Percentiles rank a stretch among this genome's conserved stretches.
These are phyloP conservation scores for Listronotus oregonensis DNA, from an alignment of 1,140 invertebrate genomes.

Conservation along the genomic window DNA sequence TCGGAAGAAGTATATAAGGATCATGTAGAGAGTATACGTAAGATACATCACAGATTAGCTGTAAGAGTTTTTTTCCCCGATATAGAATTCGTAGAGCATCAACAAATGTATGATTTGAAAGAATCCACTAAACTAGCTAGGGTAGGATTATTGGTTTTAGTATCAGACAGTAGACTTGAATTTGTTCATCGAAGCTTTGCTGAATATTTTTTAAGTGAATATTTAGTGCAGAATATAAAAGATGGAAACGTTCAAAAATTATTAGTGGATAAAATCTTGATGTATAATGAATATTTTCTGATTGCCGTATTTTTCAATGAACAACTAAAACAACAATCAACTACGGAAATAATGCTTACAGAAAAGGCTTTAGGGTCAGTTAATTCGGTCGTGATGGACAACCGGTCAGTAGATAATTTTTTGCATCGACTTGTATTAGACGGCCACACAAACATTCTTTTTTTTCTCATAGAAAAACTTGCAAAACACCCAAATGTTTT, in stretches of 20 bases:
- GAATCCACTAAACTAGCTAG: background rate
- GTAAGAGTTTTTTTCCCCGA: too few species aligned
- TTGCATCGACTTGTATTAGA: background rate
- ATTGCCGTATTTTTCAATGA: background rate
- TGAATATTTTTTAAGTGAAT: conserved; percentile 4
- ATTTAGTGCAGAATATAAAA: background rate
- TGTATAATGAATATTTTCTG: background rate
- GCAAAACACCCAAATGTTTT: background rate
- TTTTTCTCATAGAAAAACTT: background rate
- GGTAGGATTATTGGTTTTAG: background rate
- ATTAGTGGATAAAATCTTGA: background rate
- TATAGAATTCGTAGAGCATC: too few species aligned
- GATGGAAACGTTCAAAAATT: background rate
- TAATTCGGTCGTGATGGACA: background rate
- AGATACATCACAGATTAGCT: background rate
- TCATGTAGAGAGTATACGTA: too few species aligned
- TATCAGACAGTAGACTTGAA: background rate
- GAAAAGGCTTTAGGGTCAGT: background rate
- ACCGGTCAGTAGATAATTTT: background rate
- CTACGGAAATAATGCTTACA: background rate
- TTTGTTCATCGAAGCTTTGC: conserved; percentile 11
- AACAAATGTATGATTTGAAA: background rate
- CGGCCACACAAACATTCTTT: background rate
- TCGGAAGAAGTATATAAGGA: background rate
- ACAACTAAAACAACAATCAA: background rate